Evolutionary conservation across 2,113 vertebrate species (phyloP).

Genomic region (Piprites chloris): DNA sequence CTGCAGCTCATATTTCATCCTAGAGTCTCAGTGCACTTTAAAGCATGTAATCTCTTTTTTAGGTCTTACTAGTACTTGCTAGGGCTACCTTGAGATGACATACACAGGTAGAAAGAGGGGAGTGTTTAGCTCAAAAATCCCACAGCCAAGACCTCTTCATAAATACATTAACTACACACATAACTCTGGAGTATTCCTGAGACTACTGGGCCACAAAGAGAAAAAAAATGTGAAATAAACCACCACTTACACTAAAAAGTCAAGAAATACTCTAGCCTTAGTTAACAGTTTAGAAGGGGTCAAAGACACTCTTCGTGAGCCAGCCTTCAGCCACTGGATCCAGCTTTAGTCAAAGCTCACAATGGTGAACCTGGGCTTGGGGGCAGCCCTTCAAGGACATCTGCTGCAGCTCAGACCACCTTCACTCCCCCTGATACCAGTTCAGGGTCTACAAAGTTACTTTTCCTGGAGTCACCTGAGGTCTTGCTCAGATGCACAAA

Average conservation of each 20-base stretch:
- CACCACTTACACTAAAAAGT: background rate
- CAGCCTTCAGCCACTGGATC: background rate
- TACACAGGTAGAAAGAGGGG: background rate
- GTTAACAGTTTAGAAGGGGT: background rate
- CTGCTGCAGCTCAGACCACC: background rate
- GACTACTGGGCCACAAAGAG: background rate
- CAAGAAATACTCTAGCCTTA: background rate
- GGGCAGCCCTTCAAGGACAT: background rate
- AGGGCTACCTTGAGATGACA: background rate
- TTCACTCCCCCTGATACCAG: background rate
- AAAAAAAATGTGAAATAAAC: background rate
- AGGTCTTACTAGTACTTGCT: background rate
- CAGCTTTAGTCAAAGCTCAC: background rate
- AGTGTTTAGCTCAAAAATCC: background rate
- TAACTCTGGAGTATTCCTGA: background rate
- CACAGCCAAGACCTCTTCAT: background rate
- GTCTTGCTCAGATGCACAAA: background rate
- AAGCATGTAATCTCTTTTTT: background rate
- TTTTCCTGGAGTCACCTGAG: background rate
- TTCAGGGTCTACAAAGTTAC: no score
- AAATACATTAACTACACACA: background rate
- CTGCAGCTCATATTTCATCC: background rate
- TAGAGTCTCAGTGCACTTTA: background rate
- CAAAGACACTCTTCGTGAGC: background rate
- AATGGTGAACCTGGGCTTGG: background rate